Conservation (phyloP, 2,888 invertebrate genomes). For the Belgica antarctica region DNA sequence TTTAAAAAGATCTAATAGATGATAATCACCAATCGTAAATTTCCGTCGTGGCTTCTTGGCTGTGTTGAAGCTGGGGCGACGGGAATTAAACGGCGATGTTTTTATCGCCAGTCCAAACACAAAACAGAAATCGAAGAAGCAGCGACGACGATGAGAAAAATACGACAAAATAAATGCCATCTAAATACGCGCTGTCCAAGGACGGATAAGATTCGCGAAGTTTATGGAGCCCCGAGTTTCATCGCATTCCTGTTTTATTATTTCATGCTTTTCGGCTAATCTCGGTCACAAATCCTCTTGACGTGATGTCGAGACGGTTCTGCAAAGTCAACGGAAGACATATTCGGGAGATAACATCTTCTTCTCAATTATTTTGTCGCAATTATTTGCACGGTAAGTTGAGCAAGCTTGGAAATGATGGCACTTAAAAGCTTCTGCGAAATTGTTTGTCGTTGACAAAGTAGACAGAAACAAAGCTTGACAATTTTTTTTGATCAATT, state of each 20-base stretch:
- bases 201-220: neutral
- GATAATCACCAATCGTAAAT: constrained; percentile 37
- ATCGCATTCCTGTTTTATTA: neutral
- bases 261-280: neutral
- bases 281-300: neutral
- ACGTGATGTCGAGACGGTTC: neutral
- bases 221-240: constrained; percentile 1
- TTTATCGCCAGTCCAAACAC: neutral
- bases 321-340: too few relatives aligned
- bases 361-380: too few relatives aligned
- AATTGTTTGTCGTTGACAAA: too few relatives aligned
- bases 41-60: neutral
- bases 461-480: too few relatives aligned
- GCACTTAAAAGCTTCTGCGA: too few relatives aligned
- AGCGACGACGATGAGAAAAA: neutral
- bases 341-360: too few relatives aligned
- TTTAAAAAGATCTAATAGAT: constrained; percentile 31
- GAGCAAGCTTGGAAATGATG: too few relatives aligned
- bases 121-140: constrained; percentile 1
- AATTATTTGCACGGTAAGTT: too few relatives aligned
- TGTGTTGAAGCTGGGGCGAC: neutral
- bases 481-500: too few relatives aligned
- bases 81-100: neutral
- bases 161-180: constrained; percentile 9
- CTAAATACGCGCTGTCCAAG: neutral